Evolutionary conservation across 1,140 invertebrate species (phyloP).

Genomic region (Sitophilus oryzae): DNA sequence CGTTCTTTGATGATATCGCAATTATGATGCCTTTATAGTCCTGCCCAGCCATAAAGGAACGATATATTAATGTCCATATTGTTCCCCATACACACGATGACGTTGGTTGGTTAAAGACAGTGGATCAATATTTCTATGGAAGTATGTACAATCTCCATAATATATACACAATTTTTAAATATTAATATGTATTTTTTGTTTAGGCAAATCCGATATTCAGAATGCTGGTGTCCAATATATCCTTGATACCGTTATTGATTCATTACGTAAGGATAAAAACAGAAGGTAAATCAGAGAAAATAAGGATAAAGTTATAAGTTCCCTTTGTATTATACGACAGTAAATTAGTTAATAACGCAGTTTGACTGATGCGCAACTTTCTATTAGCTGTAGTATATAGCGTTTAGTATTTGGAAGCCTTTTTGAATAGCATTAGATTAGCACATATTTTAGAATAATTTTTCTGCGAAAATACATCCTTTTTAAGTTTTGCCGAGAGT

Average conservation of each 20-base stretch:
- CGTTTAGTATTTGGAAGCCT: too few relatives aligned
- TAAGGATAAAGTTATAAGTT: too few relatives aligned
- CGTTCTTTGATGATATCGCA: too few relatives aligned
- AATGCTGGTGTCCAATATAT: conserved; percentile 85
- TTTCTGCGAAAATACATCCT: too few relatives aligned
- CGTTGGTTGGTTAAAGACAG: conserved; percentile 81
- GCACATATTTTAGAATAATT: too few relatives aligned
- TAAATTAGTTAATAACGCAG: too few relatives aligned
- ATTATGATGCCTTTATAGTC: conserved; percentile 47
- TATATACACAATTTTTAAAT: conserved; percentile 30
- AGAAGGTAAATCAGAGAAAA: conserved; percentile 55
- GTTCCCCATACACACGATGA: conserved; percentile 73
- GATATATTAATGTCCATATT: conserved; percentile 66
- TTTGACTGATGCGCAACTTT: too few relatives aligned
- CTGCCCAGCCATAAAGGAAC: conserved; percentile 48
- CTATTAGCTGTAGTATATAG: too few relatives aligned
- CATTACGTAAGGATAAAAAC: conserved; percentile 65
- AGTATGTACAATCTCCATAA: conserved; percentile 40
- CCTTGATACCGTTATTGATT: conserved; percentile 78
- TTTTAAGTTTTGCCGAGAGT: too few relatives aligned
- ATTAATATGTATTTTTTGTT: conserved; percentile 26
- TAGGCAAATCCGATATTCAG: conserved; percentile 63
- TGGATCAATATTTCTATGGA: conserved; percentile 79
- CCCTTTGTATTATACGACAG: too few relatives aligned
- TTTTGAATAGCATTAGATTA: too few relatives aligned